A percentile compares a stretch with the other conserved stretches of the same genome.
Evolutionary conservation across 2,113 vertebrate species (phyloP).

Genomic region (Paracanthobrama guichenoti): DNA sequence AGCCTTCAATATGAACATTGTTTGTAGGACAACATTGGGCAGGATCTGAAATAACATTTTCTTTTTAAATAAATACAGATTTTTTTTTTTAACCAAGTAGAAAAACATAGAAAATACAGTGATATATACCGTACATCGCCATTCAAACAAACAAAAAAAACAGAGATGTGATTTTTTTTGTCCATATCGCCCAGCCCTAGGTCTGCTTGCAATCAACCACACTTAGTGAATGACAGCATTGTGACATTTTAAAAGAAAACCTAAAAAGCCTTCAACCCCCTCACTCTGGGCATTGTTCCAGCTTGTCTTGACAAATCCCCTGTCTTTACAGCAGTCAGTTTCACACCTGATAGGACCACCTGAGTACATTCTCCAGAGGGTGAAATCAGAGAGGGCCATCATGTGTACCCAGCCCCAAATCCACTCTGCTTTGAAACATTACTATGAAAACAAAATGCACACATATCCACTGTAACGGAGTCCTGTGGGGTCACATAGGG

Average conservation of each 20-base stretch:
- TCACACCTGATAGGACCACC: conserved; percentile 56
- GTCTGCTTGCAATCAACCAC: conserved; percentile 20
- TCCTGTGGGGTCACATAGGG: background rate
- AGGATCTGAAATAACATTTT: too few relatives aligned
- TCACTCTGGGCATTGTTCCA: conserved; percentile 23
- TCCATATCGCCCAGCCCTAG: too few relatives aligned
- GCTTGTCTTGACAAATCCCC: conserved; percentile 47
- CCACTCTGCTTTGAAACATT: conserved; percentile 9
- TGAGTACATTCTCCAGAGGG: conserved; percentile 31
- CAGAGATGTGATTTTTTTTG: too few relatives aligned
- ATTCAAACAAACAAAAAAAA: too few relatives aligned
- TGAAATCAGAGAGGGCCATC: conserved; percentile 32
- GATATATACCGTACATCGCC: too few relatives aligned
- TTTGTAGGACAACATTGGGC: too few relatives aligned
- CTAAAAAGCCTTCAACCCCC: conserved; percentile 10
- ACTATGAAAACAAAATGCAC: conserved; percentile 29
- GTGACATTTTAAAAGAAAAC: conserved; percentile 39
- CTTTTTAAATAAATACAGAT: too few relatives aligned
- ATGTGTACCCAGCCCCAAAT: background rate
- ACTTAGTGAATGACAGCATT: conserved; percentile 19
- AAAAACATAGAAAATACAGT: too few relatives aligned
- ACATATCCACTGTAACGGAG: conserved; percentile 1
- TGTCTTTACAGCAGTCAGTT: conserved; percentile 24
- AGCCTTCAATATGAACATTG: too few relatives aligned
- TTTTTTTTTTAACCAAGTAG: too few relatives aligned